phyloP scores from a whole-genome alignment of 2,797 vertebrate genomes.

The Gorsachius magnificus region DNA sequence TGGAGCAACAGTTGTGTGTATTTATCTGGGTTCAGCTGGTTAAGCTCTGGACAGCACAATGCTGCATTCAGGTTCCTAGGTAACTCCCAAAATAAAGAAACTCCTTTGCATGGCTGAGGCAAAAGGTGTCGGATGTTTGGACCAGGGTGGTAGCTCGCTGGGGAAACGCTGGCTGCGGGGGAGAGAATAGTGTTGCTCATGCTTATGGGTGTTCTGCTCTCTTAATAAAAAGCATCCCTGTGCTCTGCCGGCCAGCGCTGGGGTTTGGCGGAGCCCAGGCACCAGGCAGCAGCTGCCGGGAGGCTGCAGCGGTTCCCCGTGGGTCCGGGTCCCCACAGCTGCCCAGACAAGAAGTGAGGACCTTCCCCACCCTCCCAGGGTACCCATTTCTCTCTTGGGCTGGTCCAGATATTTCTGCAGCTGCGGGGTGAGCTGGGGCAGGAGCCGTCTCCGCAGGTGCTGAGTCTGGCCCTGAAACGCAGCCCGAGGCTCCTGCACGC shows the following conservation, averaged over 20 bases:
- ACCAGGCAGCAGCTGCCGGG: neutral
- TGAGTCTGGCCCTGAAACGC: accelerated
- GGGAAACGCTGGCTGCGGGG: neutral
- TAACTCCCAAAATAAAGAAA: neutral
- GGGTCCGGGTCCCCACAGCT: neutral
- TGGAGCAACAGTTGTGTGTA: neutral
- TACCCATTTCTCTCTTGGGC: neutral
- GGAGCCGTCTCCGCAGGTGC: neutral
- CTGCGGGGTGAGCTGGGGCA: neutral
- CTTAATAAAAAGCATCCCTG: too few relatives aligned
- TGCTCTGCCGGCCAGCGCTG: neutral
- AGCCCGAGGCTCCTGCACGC: accelerated
- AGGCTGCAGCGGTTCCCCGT: neutral
- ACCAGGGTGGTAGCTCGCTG: neutral
- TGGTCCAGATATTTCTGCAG: neutral
- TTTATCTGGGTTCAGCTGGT: neutral
- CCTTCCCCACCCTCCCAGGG: neutral
- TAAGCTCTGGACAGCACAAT: accelerated
- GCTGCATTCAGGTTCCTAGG: neutral
- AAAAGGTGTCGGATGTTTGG: neutral
- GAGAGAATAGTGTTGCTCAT: accelerated
- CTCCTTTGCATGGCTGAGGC: neutral
- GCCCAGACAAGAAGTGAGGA: neutral
- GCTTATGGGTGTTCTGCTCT: neutral
- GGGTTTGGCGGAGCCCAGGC: neutral